These are phyloP conservation scores for Corvus moneduloides DNA, from an alignment of 2,113 vertebrate species.

Conservation along the genomic window DNA sequence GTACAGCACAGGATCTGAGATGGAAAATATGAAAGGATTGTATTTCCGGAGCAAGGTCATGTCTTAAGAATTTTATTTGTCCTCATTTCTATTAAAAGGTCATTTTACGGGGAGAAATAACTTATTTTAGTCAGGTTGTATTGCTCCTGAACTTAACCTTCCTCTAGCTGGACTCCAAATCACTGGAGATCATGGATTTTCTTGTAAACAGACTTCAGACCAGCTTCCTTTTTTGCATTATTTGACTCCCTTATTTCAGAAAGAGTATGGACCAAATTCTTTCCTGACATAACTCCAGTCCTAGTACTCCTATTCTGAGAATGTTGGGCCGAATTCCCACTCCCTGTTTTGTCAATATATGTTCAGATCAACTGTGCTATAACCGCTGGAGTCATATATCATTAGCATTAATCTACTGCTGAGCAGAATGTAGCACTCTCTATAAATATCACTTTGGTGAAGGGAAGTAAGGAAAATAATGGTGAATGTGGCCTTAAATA, in stretches of 20 bases:
- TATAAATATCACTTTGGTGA: conserved; percentile 1
- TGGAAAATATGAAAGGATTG: background rate
- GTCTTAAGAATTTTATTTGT: background rate
- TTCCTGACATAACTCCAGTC: background rate
- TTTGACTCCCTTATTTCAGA: background rate
- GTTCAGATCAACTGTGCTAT: background rate
- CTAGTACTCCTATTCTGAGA: background rate
- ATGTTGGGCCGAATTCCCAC: background rate
- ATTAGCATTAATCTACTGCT: background rate
- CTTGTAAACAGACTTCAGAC: background rate
- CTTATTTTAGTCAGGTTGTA: background rate
- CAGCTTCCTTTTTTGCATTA: conserved; percentile 1
- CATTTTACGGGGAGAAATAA: conserved; percentile 11
- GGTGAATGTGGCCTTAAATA: background rate
- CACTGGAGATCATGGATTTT: background rate
- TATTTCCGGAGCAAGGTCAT: conserved; percentile 5
- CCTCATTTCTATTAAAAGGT: conserved; percentile 3
- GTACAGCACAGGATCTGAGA: background rate
- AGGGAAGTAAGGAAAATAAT: background rate
- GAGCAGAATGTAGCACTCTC: background rate
- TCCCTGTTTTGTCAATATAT: background rate
- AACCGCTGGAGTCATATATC: background rate
- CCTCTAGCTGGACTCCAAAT: background rate
- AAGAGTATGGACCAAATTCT: background rate
- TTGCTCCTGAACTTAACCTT: conserved; percentile 23